Base-by-base conservation (phyloP, 2,113 vertebrate species). In the Riparia riparia region DNA sequence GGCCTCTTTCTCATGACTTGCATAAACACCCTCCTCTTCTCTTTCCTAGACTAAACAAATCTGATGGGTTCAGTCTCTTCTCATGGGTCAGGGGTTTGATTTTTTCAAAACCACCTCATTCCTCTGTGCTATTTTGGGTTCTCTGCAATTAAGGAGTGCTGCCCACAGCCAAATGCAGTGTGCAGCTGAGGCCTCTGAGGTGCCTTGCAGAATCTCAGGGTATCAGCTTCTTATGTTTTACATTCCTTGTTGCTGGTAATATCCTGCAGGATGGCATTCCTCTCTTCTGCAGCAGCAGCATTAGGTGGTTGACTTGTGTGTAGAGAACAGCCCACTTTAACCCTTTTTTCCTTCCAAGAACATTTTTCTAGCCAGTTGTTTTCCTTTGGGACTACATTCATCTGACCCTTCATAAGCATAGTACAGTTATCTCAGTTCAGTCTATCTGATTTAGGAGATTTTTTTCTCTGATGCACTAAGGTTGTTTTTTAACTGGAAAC, bases 1-100 rank as follows among this genome's bases (percentile, higher is more conserved):
- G 7, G 31, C 16, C 64, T 78, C 32, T 80, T 90, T 65, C 73
- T 72, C 66, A 6, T 37, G 49, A 29, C 45, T 94, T 82, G 17
- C 3, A 3, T 76, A 87, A 90, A 79, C 82, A 82, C 19, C 7
- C 22, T 78, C 22, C 28, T n/a, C 74, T 85, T 29, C 34, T 56
- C 37, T 74, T 78, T 82, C n/a, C 44, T 90, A 93, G 82, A 86
- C 90, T 94, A 90, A 96, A 96, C 82, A 92, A 88, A 65, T 90
- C 41, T 65, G 65, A 57, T 82, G 32, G 25, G 51, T 90, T 92
- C 53, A 80, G 45, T 49, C 57, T 79, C n/a, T 93, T 29, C 31
- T 82, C 49, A 13, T 26, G 49, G 82, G 15, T 86, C 70, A 82
- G 69, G 20, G 7, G 50, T 82, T 60, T 63, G 65, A 66, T 78